Conservation (phyloP, 2,888 invertebrate species). For the Drosophila nr. perissopoda region DNA sequence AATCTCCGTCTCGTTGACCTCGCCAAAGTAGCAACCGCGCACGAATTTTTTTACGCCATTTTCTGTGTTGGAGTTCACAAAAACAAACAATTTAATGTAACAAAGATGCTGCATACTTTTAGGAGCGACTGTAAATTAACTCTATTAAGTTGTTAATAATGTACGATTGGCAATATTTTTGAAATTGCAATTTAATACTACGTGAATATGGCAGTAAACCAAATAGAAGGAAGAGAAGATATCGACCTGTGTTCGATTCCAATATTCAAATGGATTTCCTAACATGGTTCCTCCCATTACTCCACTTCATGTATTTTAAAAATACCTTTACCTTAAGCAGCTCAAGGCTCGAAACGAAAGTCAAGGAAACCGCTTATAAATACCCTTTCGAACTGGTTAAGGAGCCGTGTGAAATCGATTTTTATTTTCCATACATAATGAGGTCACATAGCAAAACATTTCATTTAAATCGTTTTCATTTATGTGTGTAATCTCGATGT, state of each 20-base stretch:
- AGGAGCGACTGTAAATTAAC: slow-evolving; percentile 22
- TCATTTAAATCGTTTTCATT: slow-evolving; percentile 4
- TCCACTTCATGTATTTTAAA: not conserved
- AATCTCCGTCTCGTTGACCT: slow-evolving; percentile 75
- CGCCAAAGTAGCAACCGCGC: slow-evolving; percentile 80
- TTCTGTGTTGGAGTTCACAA: slow-evolving; percentile 60
- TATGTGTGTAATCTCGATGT: not conserved
- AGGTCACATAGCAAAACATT: slow-evolving; percentile 8
- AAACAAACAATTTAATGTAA: slow-evolving; percentile 16
- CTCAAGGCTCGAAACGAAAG: not conserved
- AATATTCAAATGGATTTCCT: not conserved
- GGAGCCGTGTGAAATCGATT: not conserved
- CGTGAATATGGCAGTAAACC: not conserved
- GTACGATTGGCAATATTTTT: not conserved
- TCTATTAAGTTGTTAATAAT: not conserved
- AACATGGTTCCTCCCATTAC: not conserved
- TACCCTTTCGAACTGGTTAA: not conserved
- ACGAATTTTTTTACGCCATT: slow-evolving; percentile 69
- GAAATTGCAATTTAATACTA: not conserved
- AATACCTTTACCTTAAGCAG: not conserved
- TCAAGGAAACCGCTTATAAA: not conserved
- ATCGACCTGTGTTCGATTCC: not conserved
- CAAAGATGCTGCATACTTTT: slow-evolving; percentile 58
- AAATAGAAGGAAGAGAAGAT: not conserved
- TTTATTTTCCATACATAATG: not conserved